Base-by-base conservation (phyloP, 1,140 invertebrate species). In the Bombus turneri region DNA sequence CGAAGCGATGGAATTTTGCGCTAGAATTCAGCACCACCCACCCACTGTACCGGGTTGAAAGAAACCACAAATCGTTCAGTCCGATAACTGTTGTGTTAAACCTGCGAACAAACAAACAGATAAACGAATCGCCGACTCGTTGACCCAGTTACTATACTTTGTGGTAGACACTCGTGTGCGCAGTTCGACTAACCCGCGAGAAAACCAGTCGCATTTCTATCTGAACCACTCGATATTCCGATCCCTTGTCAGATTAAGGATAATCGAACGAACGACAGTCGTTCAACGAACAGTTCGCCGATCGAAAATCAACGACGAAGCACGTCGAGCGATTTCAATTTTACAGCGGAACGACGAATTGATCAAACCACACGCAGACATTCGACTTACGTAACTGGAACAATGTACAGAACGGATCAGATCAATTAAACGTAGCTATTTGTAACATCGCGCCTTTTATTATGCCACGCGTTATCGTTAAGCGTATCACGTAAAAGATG, bases 111-210 rank as follows among this genome's bases (percentile, higher is more conserved):
- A 91, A 88, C 77, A 88, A 91, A 87, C 72, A 89, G 90, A 91
- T 91, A 90, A 90, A 88, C 81, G 73, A 87, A 86, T 85, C 79
- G 74, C 39, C 84, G 90, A 90, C 85, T 90, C 77, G 90, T 86
- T 91, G 87, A 89, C 85, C 90, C 47, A 87, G 59, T 90, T 91
- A 88, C 43, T 5, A 10, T n/a, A 41, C 43, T 83, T 82, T 62
- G 76, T 64, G 89, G 81, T 87, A 83, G 80, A 88, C 83, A 73
- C 75, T 69, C 71, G 79, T 83, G 87, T 43, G 82, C 84, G 66
- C 68, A 64, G 75, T n/a, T 57, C 31, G 37, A 41, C 25, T 39
- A 15, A 43, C 18, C 15, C 22, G n/a, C 68, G 28, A 39, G 47
- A 34, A 62, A 75, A 71, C 47, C 31, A 28, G 41, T 53, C 78